These are phyloP conservation scores for Alcedo quadribrachys DNA, from an alignment of 2,797 vertebrate genomes.

Conservation along the genomic window DNA sequence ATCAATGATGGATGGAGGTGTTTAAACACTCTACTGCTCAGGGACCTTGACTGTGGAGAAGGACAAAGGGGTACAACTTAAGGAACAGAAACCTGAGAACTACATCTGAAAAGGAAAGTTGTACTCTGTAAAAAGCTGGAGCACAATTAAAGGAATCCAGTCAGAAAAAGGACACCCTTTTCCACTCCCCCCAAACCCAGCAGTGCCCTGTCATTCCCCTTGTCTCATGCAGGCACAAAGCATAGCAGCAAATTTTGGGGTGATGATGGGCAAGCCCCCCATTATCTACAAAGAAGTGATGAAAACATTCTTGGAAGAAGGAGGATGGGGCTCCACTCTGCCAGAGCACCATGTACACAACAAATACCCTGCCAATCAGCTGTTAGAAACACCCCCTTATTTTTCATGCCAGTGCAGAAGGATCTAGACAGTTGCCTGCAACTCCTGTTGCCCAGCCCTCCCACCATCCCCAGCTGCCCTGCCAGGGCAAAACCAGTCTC, in stretches of 20 bases:
- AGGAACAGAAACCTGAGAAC: not conserved
- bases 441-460: not conserved
- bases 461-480: not conserved
- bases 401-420: not conserved
- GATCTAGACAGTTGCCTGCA: not conserved
- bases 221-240: not conserved
- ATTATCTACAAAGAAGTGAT: not conserved
- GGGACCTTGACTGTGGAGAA: not conserved
- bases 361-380: not conserved
- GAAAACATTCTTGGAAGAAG: not conserved
- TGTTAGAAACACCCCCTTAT: not conserved
- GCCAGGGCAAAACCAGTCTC: not conserved
- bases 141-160: not conserved
- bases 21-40: not conserved
- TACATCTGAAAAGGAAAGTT: rapidly evolving
- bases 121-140: not conserved
- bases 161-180: not conserved
- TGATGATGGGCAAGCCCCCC: not conserved
- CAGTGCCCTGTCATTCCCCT: not conserved
- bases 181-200: not conserved
- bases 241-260: not conserved
- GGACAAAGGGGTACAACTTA: not conserved
- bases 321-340: not conserved
- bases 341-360: not conserved
- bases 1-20: not conserved